Conservation (phyloP, 2,113 vertebrate genomes). For the Thryonomys swinderianus region DNA sequence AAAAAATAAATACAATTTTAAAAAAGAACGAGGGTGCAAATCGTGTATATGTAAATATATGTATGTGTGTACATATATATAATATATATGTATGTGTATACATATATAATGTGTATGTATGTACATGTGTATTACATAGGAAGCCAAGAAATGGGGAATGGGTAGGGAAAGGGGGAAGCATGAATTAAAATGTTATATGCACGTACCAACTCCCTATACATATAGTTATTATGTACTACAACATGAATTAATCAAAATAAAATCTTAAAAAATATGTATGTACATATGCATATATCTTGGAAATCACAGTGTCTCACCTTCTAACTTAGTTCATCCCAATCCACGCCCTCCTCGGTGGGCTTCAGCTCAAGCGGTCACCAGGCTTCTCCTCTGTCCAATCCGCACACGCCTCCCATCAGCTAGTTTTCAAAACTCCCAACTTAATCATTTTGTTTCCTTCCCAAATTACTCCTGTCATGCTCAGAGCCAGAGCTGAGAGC, state of each 20-base stretch:
- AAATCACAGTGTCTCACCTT: not conserved
- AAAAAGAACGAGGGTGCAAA: too few species aligned
- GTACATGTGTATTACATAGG: too few species aligned
- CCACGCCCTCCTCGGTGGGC: not conserved
- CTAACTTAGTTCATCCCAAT: not conserved
- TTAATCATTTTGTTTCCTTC: not conserved
- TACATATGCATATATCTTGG: not conserved
- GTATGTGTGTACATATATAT: too few species aligned
- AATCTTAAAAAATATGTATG: not conserved
- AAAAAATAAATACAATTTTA: too few species aligned
- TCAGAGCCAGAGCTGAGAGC: accelerated
- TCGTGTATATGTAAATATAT: not conserved
- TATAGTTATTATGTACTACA: not conserved
- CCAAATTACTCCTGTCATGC: not conserved
- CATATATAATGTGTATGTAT: not conserved
- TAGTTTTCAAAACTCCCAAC: constrained; percentile 1
- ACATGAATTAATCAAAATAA: not conserved
- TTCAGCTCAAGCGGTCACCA: too few species aligned
- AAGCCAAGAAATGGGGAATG: not conserved
- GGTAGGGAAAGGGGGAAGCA: not conserved
- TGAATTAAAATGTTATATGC: not conserved
- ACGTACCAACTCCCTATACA: not conserved
- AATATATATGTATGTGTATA: not conserved
- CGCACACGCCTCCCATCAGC: not conserved
- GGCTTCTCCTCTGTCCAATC: not conserved